Base-by-base conservation (phyloP, 2,888 invertebrate genomes). In the Ypsolopha sequella region DNA sequence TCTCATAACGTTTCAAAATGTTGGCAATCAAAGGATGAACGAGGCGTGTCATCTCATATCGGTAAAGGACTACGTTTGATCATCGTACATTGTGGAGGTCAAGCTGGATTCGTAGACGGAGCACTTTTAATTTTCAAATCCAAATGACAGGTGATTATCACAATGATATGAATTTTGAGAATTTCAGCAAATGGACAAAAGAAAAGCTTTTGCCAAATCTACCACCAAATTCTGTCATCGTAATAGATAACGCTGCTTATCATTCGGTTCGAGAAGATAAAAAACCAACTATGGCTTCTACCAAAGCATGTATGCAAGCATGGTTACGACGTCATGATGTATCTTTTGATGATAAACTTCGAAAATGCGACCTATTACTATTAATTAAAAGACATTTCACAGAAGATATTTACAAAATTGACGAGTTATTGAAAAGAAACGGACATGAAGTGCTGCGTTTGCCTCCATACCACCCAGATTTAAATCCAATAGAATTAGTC, bases 341-440 rank as follows among this genome's bases (percentile, higher is more conserved):
- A 11, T 6, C 4, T 2, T 41, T 41, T 41, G 41, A 41, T 41
- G 2, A 2, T 41, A 7, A 6, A 6, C 8, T 41, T 2, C 4
- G 41, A 8, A 41, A 41, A 41, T 41, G 41, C 6, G 41, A 41
- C 7, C 6, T 41, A 41, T 11, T 41, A 6, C 4, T 2, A 11
- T 41, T 41, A 11, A 41, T 41, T 11, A 41, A 41, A 11, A 1
- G 6, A 41, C 41, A 41, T 41, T 6, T 6, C 8, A 7, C 41
- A 2, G n/a, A 9, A 45, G 2, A 45, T 45, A 44, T 54, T 24
- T 56, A 55, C 39, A 43, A 36, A 49, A 51, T 53, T 49, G 53
- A 53, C 38, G 53, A 53, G 48, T 43, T 53, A 48, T 14, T 53
- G 13, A 49, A 49, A 48, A 46, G 49, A 14, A 46, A 38, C 41